Percentiles rank a stretch among this genome's conserved stretches.
Evolutionary conservation across 2,113 vertebrate genomes (phyloP).

Genomic region (Pluvialis apricaria): DNA sequence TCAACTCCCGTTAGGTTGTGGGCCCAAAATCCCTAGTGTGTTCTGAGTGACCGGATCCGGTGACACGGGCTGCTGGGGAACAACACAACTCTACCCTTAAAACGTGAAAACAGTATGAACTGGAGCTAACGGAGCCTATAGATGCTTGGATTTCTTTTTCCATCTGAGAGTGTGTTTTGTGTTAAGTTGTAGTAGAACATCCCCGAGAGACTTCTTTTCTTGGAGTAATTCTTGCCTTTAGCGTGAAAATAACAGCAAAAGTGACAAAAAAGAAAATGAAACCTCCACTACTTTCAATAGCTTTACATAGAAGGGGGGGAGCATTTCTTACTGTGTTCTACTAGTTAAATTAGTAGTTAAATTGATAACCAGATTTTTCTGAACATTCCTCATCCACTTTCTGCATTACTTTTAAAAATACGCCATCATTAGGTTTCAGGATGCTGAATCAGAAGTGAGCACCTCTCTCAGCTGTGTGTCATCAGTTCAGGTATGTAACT

Average conservation of each 20-base stretch:
- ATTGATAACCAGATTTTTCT: neutral
- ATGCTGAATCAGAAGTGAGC: neutral
- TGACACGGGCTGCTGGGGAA: neutral
- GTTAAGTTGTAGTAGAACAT: neutral
- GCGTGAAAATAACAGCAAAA: neutral
- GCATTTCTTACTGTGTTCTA: neutral
- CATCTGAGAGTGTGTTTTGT: neutral
- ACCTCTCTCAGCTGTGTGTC: neutral
- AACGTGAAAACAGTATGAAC: neutral
- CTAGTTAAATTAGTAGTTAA: neutral
- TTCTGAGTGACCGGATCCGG: neutral
- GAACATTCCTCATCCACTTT: neutral
- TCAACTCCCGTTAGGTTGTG: fast-evolving
- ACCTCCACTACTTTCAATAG: neutral
- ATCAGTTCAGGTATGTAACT: neutral
- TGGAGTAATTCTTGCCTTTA: neutral
- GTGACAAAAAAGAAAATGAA: neutral
- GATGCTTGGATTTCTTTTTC: neutral
- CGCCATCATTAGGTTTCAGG: neutral
- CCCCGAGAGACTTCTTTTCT: neutral
- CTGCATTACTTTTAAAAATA: neutral
- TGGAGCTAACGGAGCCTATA: neutral
- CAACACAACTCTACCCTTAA: no score
- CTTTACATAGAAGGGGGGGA: fast-evolving
- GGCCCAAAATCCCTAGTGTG: neutral